Conservation (phyloP, 2,888 invertebrate genomes). For the Oscheius onirici region DNA sequence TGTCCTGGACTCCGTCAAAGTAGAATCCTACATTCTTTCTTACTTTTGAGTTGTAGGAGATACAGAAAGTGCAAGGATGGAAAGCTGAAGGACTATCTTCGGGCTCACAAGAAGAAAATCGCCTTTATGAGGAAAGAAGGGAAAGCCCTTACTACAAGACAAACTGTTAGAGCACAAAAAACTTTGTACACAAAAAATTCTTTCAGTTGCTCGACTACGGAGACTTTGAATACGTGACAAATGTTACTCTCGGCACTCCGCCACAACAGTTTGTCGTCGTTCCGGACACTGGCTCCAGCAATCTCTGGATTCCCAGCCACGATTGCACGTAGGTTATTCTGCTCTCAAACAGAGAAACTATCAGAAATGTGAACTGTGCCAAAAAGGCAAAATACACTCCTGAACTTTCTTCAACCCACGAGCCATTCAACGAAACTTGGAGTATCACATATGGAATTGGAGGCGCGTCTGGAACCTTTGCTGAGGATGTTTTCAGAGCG, state of each 20-base stretch:
- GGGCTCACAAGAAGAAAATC: background rate
- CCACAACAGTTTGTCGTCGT: slow-evolving; percentile 48
- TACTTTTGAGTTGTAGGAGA: background rate
- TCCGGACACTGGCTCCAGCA: slow-evolving; percentile 46
- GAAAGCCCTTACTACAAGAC: background rate
- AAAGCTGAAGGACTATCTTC: background rate
- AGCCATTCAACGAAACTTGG: slow-evolving; percentile 87
- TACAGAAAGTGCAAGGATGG: background rate
- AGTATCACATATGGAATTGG: slow-evolving; percentile 93
- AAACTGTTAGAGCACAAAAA: background rate
- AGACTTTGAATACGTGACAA: slow-evolving; percentile 49
- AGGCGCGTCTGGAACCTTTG: slow-evolving; percentile 87
- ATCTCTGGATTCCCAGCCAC: slow-evolving; percentile 40
- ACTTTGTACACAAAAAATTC: background rate
- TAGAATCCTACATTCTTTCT: background rate
- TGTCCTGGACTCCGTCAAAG: background rate
- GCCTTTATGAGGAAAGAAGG: background rate
- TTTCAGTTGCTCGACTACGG: slow-evolving; percentile 24
- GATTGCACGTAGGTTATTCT: slow-evolving; percentile 27
- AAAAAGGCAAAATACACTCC: slow-evolving; percentile 85
- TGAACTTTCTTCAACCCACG: slow-evolving; percentile 83
- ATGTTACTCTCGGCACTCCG: slow-evolving; percentile 46
- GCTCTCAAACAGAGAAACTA: background rate
- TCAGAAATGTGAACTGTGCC: background rate
- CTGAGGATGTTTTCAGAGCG: slow-evolving; percentile 86